These are phyloP conservation scores for Perizoma affinitatum DNA, from an alignment of 2,888 invertebrate species.

Conservation along the genomic window DNA sequence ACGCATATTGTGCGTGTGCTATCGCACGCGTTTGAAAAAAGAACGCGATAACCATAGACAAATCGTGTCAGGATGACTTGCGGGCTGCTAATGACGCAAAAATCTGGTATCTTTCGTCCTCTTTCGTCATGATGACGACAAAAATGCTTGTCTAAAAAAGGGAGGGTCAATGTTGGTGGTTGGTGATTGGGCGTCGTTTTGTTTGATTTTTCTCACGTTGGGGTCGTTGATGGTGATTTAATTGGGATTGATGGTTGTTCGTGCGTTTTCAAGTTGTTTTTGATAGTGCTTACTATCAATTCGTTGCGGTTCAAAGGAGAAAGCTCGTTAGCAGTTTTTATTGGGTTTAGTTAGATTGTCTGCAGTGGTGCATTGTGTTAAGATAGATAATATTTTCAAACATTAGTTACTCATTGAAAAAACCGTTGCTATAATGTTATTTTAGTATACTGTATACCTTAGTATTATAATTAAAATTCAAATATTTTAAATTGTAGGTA, in stretches of 20 bases:
- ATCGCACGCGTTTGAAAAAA: conserved; percentile 71
- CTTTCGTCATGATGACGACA: conserved; percentile 67
- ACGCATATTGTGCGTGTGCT: conserved; percentile 78
- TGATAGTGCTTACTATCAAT: conserved; percentile 48
- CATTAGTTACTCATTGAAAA: too few relatives aligned
- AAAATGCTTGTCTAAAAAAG: conserved; percentile 60
- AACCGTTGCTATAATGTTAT: too few relatives aligned
- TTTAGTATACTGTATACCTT: too few relatives aligned
- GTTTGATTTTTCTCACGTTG: conserved; percentile 78
- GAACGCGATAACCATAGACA: conserved; percentile 79
- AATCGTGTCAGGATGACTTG: conserved; percentile 77
- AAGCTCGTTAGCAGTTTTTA: conserved; percentile 37
- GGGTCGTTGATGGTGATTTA: conserved; percentile 66
- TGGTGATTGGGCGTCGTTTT: conserved; percentile 66
- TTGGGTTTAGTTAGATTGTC: conserved; percentile 14
- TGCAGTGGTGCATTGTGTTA: conserved; percentile 4
- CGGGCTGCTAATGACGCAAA: conserved; percentile 78
- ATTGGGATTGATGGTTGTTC: conserved; percentile 79
- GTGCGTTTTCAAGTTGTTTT: conserved; percentile 48
- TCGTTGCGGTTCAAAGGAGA: conserved; percentile 41
- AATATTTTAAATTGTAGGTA: too few relatives aligned
- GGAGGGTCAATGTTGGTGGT: conserved; percentile 54
- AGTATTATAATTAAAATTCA: too few relatives aligned
- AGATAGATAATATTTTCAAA: background rate
- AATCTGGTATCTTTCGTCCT: conserved; percentile 69